Percentiles rank a stretch among this genome's conserved stretches.
phyloP scores from a whole-genome alignment of 2,888 invertebrate species.

The Therioaphis trifolii region DNA sequence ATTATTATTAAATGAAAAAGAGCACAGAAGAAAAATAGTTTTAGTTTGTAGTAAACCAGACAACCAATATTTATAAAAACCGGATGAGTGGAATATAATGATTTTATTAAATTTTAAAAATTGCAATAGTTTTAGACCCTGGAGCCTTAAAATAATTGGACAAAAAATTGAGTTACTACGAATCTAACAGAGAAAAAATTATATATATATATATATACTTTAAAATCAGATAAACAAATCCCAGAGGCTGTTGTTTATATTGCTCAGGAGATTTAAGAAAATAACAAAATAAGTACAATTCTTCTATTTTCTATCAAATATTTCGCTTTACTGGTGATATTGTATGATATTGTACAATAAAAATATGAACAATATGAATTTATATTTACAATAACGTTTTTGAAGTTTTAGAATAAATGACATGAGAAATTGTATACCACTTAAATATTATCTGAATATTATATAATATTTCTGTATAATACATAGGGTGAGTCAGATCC shows the following conservation, averaged over 20 bases:
- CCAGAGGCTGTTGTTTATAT: background rate
- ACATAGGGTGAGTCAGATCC: too few relatives aligned
- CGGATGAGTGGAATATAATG: background rate
- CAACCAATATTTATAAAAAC: background rate
- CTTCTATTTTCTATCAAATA: conserved; percentile 1
- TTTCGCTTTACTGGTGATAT: background rate
- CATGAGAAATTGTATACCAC: too few relatives aligned
- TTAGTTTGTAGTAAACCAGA: background rate
- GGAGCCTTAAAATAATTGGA: conserved; percentile 29
- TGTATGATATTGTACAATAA: too few relatives aligned
- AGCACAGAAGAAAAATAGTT: background rate
- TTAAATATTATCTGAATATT: too few relatives aligned
- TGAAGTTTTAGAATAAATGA: too few relatives aligned
- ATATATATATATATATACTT: too few relatives aligned
- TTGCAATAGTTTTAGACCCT: background rate
- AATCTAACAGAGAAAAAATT: background rate
- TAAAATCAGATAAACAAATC: conserved; percentile 35
- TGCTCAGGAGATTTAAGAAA: background rate
- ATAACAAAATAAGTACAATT: conserved; percentile 13
- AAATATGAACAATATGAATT: too few relatives aligned
- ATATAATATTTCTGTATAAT: too few relatives aligned
- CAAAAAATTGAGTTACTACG: background rate
- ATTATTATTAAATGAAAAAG: too few relatives aligned
- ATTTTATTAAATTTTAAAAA: background rate
- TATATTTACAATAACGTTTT: background rate